Percentiles rank a stretch among this genome's conserved stretches.
Evolutionary conservation across 2,113 vertebrate genomes (phyloP).

Genomic region (Catharus bicknelli): DNA sequence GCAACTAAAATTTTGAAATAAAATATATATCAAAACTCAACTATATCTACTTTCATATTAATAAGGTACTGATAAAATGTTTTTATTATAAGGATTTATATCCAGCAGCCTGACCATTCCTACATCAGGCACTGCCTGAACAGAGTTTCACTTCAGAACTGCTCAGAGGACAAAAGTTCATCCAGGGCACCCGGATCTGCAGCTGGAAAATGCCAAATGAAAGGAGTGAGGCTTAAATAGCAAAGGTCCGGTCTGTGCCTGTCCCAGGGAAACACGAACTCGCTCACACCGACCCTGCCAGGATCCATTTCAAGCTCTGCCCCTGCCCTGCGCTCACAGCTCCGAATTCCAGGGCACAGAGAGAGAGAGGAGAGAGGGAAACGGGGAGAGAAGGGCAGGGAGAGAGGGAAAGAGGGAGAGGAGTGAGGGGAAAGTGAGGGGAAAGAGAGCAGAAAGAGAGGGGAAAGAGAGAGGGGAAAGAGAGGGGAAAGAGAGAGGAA

Average conservation of each 20-base stretch:
- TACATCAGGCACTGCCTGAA: fast-evolving
- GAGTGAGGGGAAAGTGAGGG: neutral
- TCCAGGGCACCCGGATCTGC: fast-evolving
- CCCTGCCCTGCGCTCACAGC: neutral
- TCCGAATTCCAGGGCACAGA: neutral
- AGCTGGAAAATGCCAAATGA: neutral
- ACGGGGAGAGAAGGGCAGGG: no score
- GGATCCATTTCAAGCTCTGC: neutral
- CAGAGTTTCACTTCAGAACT: neutral
- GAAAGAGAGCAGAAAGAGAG: no score
- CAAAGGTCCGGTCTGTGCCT: fast-evolving
- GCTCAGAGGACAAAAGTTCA: neutral
- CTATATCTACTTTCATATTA: fast-evolving
- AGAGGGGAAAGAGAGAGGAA: no score
- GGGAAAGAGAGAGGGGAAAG: no score
- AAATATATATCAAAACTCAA: neutral
- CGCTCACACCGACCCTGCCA: fast-evolving
- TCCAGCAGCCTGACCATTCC: neutral
- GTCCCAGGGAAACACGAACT: neutral
- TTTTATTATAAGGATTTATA: neutral
- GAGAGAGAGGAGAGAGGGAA: no score
- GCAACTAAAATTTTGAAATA: neutral
- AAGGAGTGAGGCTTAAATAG: fast-evolving
- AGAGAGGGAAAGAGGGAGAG: no score
- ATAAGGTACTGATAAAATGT: fast-evolving